phyloP scores from a whole-genome alignment of 2,797 vertebrate species.

The Ateles fusciceps region DNA sequence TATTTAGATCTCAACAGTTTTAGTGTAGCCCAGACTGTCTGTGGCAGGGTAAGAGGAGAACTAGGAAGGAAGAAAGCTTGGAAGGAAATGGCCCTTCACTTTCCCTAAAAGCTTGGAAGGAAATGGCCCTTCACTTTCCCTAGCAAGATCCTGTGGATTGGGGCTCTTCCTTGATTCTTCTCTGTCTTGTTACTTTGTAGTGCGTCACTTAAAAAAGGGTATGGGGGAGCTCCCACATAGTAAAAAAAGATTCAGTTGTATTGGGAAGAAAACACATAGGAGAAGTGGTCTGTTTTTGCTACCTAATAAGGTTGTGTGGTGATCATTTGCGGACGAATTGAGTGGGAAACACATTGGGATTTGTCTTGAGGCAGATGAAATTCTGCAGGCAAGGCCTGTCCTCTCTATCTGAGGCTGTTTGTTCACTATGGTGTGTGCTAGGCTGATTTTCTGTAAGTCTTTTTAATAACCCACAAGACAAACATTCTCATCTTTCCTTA shows the following conservation, averaged over 20 bases:
- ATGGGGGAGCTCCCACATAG: not conserved
- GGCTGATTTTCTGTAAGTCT: not conserved
- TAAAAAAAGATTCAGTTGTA: not conserved
- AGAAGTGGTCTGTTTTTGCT: not conserved
- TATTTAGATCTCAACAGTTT: not conserved
- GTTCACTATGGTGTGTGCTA: not conserved
- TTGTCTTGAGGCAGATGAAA: not conserved
- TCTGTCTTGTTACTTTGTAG: not conserved
- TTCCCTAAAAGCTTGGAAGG: not conserved
- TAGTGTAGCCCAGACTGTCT: not conserved
- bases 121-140: not conserved
- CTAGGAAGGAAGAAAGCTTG: not conserved
- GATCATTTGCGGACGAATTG: not conserved
- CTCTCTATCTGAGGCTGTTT: not conserved
- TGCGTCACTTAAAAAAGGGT: not conserved
- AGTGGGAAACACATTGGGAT: not conserved
- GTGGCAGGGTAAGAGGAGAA: not conserved
- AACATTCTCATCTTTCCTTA: not conserved
- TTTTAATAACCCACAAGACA: not conserved
- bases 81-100: not conserved
- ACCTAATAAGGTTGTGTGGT: not conserved
- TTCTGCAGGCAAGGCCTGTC: not conserved
- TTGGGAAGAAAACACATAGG: not conserved
- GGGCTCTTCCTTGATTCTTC: not conserved
- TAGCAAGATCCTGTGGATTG: accelerated